Conservation (phyloP, 2,797 vertebrate species). For the Psittacula echo region DNA sequence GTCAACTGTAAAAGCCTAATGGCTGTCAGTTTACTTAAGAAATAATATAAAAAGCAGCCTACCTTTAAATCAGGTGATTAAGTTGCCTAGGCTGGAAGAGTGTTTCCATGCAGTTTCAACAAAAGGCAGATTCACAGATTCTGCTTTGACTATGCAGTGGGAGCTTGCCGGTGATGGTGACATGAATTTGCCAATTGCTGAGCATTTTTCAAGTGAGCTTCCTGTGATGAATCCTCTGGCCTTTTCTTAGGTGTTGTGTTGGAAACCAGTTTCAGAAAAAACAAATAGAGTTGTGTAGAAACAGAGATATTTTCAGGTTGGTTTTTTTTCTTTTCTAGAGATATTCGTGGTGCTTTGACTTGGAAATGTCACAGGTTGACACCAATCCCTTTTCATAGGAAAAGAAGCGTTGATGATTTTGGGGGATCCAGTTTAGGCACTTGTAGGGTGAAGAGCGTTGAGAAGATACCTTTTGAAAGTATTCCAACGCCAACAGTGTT, state of each 20-base stretch:
- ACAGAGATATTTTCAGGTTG: background rate
- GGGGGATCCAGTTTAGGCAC: background rate
- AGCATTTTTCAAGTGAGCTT: background rate
- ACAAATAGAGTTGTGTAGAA: background rate
- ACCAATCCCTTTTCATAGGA: background rate
- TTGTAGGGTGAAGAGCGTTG: background rate
- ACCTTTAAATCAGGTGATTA: constrained; percentile 51
- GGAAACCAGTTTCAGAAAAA: background rate
- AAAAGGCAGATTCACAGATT: background rate
- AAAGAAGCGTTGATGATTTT: background rate
- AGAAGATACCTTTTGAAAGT: background rate
- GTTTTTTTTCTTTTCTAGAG: background rate
- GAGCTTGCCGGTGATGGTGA: background rate
- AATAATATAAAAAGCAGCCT: constrained; percentile 17
- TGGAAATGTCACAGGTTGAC: background rate
- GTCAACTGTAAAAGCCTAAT: background rate
- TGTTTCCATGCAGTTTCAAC: background rate
- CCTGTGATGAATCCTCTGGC: accelerated
- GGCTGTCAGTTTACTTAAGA: constrained; percentile 21
- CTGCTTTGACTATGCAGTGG: accelerated
- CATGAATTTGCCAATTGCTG: background rate
- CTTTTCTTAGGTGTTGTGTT: background rate
- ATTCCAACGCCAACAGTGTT: background rate
- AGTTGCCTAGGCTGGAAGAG: background rate
- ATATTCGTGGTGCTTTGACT: background rate